These are phyloP conservation scores for Rosalia funebris DNA, from an alignment of 2,888 invertebrate species.

Conservation along the genomic window DNA sequence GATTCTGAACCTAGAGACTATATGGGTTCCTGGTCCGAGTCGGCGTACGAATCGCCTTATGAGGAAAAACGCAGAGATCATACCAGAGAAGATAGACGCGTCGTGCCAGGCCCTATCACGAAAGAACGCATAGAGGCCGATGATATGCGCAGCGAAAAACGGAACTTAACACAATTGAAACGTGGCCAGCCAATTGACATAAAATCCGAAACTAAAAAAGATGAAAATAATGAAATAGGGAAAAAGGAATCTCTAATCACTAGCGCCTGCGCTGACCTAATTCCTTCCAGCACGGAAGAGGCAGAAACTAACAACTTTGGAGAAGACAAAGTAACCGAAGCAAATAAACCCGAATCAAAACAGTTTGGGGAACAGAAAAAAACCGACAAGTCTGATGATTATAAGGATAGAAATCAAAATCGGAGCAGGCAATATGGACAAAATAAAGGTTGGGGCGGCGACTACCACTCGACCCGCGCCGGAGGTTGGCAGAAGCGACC, in stretches of 20 bases:
- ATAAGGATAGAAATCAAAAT: conserved; percentile 57
- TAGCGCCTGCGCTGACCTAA: conserved; percentile 46
- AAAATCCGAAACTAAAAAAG: conserved; percentile 46
- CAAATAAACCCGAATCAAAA: conserved; percentile 50
- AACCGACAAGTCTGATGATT: conserved; percentile 56
- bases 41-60: conserved; percentile 56
- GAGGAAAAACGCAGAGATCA: conserved; percentile 59
- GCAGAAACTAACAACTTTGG: conserved; percentile 23
- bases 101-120: conserved; percentile 70
- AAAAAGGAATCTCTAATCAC: conserved; percentile 28
- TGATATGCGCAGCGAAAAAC: conserved; percentile 66
- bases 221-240: conserved; percentile 19
- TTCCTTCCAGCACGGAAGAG: conserved; percentile 35
- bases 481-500: conserved; percentile 37
- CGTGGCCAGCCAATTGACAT: conserved; percentile 60
- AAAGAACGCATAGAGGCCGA: conserved; percentile 71
- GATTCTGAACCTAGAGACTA: conserved; percentile 64
- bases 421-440: conserved; percentile 44
- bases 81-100: conserved; percentile 60
- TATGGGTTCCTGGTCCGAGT: conserved; percentile 65
- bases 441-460: conserved; percentile 50
- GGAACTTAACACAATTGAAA: conserved; percentile 67
- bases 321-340: conserved; percentile 21
- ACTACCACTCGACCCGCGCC: conserved; percentile 42
- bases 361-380: conserved; percentile 63